Evolutionary conservation across 1,140 invertebrate genomes (phyloP).

Genomic region (Papilio polytes): DNA sequence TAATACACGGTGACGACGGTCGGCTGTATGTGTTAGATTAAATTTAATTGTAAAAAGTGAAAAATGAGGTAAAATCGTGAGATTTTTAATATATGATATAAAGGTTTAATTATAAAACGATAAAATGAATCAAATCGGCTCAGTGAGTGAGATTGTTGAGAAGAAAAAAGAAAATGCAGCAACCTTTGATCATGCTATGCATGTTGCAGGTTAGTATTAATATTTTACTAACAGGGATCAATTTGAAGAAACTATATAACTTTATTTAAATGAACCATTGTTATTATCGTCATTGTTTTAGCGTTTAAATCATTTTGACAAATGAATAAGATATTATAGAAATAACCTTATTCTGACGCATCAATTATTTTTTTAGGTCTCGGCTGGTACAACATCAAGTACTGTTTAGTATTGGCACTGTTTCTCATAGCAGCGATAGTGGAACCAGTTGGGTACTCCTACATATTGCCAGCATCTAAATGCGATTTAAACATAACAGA

Average conservation of each 20-base stretch:
- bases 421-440: conserved; percentile 70
- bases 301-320: too few relatives aligned
- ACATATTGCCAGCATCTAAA: conserved; percentile 65
- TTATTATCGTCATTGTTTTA: too few relatives aligned
- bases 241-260: too few relatives aligned
- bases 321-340: too few relatives aligned
- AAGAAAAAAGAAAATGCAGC: conserved; percentile 50
- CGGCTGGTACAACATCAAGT: conserved; percentile 72
- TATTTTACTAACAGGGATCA: not conserved
- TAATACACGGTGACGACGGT: not conserved
- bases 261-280: too few relatives aligned
- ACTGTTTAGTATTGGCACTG: conserved; percentile 60
- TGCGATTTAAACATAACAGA: conserved; percentile 73
- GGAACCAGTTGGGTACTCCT: conserved; percentile 72
- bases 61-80: not conserved
- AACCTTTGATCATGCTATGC: conserved; percentile 67
- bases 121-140: conserved; percentile 47
- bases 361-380: conserved; percentile 57
- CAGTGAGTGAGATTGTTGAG: conserved; percentile 57
- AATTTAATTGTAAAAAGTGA: not conserved
- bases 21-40: not conserved
- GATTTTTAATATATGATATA: not conserved
- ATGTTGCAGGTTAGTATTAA: conserved; percentile 56
- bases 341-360: not conserved
- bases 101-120: not conserved